These are phyloP conservation scores for Epiblema foenella DNA, from an alignment of 2,888 invertebrate genomes.

Conservation along the genomic window DNA sequence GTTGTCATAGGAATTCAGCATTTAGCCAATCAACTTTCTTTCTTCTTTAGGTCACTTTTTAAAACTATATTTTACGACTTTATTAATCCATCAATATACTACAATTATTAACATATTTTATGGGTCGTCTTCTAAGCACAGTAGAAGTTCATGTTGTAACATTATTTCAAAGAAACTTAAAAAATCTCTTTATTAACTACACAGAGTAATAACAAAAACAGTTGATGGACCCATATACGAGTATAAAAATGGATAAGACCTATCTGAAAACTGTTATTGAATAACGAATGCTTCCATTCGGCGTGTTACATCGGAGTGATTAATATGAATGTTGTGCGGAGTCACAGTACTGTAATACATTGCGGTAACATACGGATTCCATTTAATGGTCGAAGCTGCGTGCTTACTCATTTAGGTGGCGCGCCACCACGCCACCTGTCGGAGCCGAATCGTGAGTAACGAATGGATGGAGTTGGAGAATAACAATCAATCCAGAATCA, in stretches of 20 bases:
- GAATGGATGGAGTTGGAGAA: not conserved
- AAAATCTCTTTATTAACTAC: no score
- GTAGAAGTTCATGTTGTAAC: no score
- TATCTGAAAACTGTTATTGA: conserved; percentile 17
- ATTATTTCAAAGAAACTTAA: no score
- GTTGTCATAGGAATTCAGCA: no score
- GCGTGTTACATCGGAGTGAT: conserved; percentile 30
- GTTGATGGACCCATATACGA: no score
- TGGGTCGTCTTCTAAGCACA: no score
- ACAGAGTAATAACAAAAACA: no score
- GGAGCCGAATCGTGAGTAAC: conserved; percentile 16
- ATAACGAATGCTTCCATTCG: conserved; percentile 21
- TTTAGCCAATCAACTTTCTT: no score
- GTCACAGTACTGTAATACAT: conserved; percentile 36
- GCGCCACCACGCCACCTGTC: conserved; percentile 28
- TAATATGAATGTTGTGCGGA: conserved; percentile 40
- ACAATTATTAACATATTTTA: no score
- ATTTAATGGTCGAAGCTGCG: conserved; percentile 36
- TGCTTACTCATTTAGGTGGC: conserved; percentile 35
- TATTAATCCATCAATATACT: no score
- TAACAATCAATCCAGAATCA: not conserved
- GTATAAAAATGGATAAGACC: not conserved
- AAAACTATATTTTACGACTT: no score
- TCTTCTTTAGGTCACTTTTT: no score
- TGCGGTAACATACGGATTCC: conserved; percentile 38